Conservation (phyloP, 2,888 invertebrate species). For the Cephonodes hylas region DNA sequence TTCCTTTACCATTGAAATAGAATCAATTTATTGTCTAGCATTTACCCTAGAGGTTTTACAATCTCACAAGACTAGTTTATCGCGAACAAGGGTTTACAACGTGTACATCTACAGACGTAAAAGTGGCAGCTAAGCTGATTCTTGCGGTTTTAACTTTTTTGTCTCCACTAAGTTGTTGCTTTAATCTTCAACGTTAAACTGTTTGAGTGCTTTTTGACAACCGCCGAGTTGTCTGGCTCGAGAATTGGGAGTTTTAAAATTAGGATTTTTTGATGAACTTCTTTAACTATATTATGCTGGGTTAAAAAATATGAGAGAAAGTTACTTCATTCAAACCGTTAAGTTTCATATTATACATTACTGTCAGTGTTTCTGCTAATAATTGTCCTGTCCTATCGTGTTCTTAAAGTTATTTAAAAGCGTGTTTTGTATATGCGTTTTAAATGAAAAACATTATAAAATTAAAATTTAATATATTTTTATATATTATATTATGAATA, state of each 20-base stretch:
- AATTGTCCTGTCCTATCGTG: no score
- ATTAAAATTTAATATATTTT: no score
- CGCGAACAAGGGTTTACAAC: conserved; percentile 19
- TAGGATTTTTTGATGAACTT: not conserved
- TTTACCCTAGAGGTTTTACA: not conserved
- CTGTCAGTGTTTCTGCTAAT: no score
- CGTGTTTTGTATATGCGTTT: no score
- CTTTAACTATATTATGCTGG: not conserved
- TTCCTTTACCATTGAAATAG: no score
- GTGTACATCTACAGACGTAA: conserved; percentile 17
- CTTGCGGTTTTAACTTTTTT: conserved; percentile 36
- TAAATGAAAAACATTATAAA: no score
- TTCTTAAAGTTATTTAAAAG: no score
- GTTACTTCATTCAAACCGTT: not conserved
- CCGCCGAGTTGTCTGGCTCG: conserved; percentile 12
- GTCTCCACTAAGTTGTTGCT: conserved; percentile 24
- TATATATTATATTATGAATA: no score
- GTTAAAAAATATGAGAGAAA: not conserved
- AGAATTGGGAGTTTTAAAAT: conserved; percentile 7
- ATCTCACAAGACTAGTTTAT: conserved; percentile 30
- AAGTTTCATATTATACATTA: no score
- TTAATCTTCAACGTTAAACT: conserved; percentile 31
- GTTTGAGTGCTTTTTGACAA: conserved; percentile 26
- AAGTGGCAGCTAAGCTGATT: conserved; percentile 42
- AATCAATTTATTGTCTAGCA: not conserved